Percentiles rank a stretch among this genome's conserved stretches.
phyloP scores from a whole-genome alignment of 2,888 invertebrate species.

The Andrena flavipes region DNA sequence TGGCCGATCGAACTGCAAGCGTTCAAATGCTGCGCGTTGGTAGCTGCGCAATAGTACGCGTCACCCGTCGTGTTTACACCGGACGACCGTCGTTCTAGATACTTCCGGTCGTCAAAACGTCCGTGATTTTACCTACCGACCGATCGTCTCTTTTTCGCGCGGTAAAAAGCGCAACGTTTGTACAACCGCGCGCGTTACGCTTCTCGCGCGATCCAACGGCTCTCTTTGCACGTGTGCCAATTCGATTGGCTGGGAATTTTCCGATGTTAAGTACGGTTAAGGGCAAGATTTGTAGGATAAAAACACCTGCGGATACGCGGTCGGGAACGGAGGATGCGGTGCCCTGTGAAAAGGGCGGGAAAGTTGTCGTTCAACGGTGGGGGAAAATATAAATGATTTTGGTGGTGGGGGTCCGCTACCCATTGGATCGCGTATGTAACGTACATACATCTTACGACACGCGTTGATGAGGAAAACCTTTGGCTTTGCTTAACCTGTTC shows the following conservation, averaged over 20 bases:
- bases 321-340: conserved; percentile 18
- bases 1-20: conserved; percentile 79
- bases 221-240: not conserved
- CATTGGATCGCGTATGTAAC: conserved; percentile 11
- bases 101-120: conserved; percentile 60
- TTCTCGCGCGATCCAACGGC: not conserved
- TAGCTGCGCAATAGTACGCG: conserved; percentile 73
- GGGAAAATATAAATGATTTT: conserved; percentile 14
- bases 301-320: not conserved
- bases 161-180: too few relatives aligned
- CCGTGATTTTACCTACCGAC: conserved; percentile 10
- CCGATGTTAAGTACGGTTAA: not conserved
- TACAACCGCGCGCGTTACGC: not conserved
- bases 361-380: conserved; percentile 6
- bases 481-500: too few relatives aligned
- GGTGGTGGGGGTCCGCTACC: conserved; percentile 43
- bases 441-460: too few relatives aligned
- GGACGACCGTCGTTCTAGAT: conserved; percentile 63
- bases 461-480: too few relatives aligned
- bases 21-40: conserved; percentile 81
- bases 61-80: conserved; percentile 72
- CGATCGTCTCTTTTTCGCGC: not conserved
- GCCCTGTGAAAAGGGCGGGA: conserved; percentile 57
- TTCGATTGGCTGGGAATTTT: not conserved
- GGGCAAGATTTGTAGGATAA: too few relatives aligned